Evolutionary conservation across 1,140 invertebrate genomes (phyloP), one percentile per base, ranked within the genome.

Genomic region (Camponotus floridanus): DNA sequence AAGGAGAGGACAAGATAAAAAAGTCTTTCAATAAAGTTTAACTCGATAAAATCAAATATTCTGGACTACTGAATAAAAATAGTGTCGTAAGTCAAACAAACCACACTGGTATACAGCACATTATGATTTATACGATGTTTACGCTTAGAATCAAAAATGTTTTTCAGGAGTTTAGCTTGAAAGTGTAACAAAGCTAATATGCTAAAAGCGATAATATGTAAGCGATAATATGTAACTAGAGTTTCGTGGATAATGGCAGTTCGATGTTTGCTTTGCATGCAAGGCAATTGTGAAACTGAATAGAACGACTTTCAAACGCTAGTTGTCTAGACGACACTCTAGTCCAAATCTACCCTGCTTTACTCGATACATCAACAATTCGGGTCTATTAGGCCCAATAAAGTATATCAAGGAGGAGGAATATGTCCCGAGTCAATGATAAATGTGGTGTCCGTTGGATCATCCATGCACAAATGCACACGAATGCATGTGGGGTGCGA

Each of bases 351-450:
- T 68, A 89, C 57, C 36, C 64, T 36, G 42, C 84, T 89, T 88
- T 86, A 78, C 84, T 81, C 88, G 84, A 89, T 91, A 88, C 78
- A 65, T 33, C 85, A 86, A 91, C 73, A 85, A 91, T 91, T 91
- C 88, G 90, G 90, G 51, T 90, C 86, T 86, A 91, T 91, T 91
- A 91, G 81, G 59, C 83, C 33, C 86, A 91, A 91, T 90, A 85
- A 90, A 90, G 81, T 89, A 45, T 89, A 90, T 83, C 84, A 91
- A 90, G 81, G 91, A 91, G 85, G 68, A 91, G 86, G 86, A 91
- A 86, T 81, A 68, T 79, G 88, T 70, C 80, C 88, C 70, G 86
- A 86, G 86, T 88, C 85, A 86, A 86, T 90, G 88, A 74, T 87
- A 88, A 87, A 90, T 84, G 86, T 79, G 61, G 57, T 51, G 86